Base-by-base conservation (phyloP, 1,140 invertebrate species). In the Stenopsyche tienmushanensis region DNA sequence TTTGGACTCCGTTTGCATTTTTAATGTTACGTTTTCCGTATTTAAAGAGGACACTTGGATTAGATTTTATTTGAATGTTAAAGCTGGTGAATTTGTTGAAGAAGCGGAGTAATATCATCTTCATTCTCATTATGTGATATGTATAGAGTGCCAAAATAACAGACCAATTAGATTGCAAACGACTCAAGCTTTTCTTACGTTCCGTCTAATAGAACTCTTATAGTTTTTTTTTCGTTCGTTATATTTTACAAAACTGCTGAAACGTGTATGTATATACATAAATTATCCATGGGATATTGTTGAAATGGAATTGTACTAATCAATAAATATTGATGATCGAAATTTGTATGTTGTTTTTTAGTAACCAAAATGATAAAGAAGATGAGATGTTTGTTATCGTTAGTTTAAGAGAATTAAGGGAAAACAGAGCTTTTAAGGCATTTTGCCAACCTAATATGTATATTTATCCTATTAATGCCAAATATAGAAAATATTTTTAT, bases 401-500 rank as follows among this genome's bases (percentile, higher is more conserved):
- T 42, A 60, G 57, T 60, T 47, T 60, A 60, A 60, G 57, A 60
- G 41, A 47, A 60, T 47, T 60, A 60, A 60, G 57, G 41, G 20
- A 42, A 47, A 60, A 45, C 57, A 60, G 57, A 60, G 57, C 57
- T 60, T 60, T 60, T 60, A 60, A 60, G 57, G 57, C 57, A 60
- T 26, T 44, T 60, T 24, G 57, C 57, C 57, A 47, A 60, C 23
- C 18, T 39, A 25, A 52, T 39, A n/a, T n/a, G n/a, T 59, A 60
- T 47, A 60, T 60, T 47, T 60, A 47, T 60, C 44, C 57, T 60
- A 47, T 60, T 47, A 60, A 42, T 60, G 57, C 57, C 57, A 60
- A 60, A 60, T 60, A 60, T 60, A 60, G 57, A 47, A 58, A 47
- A 60, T 60, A 60, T 60, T 60, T 55, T 57, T 57, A 57, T 60